These are phyloP conservation scores for Akabosia matsudoensis DNA, from an alignment of 1,140 invertebrate species.

Conservation along the genomic window DNA sequence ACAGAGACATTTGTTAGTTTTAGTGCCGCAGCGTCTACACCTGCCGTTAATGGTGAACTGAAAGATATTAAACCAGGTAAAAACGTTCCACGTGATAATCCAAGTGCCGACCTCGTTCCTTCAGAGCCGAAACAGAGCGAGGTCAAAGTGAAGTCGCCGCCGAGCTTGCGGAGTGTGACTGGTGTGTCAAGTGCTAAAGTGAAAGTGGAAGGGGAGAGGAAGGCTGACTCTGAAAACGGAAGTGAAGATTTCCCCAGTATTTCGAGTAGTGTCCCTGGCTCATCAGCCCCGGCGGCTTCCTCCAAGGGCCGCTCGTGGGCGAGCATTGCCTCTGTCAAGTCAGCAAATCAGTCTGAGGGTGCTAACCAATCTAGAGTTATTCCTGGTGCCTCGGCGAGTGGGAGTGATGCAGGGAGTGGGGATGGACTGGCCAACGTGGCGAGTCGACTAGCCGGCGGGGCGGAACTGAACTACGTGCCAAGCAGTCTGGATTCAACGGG, in stretches of 20 bases:
- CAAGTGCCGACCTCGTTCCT: constrained; percentile 30
- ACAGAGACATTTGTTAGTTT: neutral
- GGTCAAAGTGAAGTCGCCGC: too few relatives aligned
- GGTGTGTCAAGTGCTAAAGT: constrained; percentile 1
- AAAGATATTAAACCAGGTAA: constrained; percentile 13
- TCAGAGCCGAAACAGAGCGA: too few relatives aligned
- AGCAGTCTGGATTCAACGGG: neutral
- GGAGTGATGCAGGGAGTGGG: neutral
- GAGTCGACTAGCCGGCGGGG: neutral
- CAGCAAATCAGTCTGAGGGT: constrained; percentile 23
- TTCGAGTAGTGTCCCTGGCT: neutral
- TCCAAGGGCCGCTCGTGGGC: constrained; percentile 27
- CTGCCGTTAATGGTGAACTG: neutral
- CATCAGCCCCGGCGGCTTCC: neutral
- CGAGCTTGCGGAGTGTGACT: constrained; percentile 26
- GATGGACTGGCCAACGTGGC: neutral
- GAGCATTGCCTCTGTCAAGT: constrained; percentile 35
- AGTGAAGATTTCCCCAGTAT: constrained; percentile 28
- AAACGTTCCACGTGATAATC: constrained; percentile 26
- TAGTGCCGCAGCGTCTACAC: neutral
- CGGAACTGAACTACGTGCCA: neutral
- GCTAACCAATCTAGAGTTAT: neutral
- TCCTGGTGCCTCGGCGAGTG: neutral
- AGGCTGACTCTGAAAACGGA: neutral
- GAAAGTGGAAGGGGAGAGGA: neutral